A percentile compares a stretch with the other conserved stretches of the same genome.
Evolutionary conservation across 2,797 vertebrate genomes (phyloP).

Genomic region (Potorous gilbertii): DNA sequence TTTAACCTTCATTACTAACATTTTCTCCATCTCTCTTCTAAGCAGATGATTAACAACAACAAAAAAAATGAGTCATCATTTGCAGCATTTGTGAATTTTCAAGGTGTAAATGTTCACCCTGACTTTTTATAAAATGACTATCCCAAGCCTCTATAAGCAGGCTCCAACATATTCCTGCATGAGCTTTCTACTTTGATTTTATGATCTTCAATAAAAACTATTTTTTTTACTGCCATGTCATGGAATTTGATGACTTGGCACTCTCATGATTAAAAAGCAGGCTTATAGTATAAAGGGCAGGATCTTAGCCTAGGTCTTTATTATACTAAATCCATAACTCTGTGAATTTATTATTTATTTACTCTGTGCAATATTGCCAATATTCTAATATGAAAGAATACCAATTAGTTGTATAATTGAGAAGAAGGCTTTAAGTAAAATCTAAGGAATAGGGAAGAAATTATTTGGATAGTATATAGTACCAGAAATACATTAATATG

Average conservation of each 20-base stretch:
- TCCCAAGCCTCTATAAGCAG: background rate
- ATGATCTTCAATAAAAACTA: background rate
- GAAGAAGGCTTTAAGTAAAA: background rate
- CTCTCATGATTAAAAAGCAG: background rate
- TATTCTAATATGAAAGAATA: too few relatives aligned
- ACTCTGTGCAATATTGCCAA: too few relatives aligned
- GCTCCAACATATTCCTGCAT: background rate
- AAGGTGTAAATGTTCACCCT: background rate
- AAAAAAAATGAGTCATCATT: background rate
- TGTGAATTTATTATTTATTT: background rate
- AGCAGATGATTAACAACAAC: background rate
- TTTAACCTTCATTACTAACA: background rate
- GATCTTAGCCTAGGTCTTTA: background rate
- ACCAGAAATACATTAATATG: background rate
- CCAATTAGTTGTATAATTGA: background rate
- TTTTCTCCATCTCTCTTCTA: background rate
- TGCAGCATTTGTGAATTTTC: background rate
- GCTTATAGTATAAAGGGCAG: background rate
- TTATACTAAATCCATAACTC: background rate
- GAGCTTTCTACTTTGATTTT: background rate
- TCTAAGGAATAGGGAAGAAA: background rate
- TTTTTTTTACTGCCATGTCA: background rate
- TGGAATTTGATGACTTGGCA: background rate
- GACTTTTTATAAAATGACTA: background rate
- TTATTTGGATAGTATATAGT: background rate